Conservation (phyloP, 2,888 invertebrate genomes). For the Lepidonotus clava region DNA sequence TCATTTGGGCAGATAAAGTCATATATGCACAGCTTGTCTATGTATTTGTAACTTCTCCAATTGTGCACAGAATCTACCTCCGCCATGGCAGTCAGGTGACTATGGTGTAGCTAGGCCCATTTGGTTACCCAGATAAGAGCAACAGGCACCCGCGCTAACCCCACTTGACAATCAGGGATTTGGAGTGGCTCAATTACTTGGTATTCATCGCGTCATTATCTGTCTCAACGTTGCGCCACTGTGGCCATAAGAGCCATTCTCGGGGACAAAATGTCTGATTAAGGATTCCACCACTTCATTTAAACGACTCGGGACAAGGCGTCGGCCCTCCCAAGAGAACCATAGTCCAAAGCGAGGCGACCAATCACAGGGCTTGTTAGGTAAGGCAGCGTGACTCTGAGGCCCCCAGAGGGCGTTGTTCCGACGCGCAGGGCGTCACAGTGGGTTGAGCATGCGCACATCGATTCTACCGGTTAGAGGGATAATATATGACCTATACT, state of each 20-base stretch:
- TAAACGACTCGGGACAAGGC: not conserved
- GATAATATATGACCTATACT: too few relatives aligned
- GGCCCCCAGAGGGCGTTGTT: not conserved
- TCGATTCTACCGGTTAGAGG: too few relatives aligned
- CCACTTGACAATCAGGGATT: not conserved
- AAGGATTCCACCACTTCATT: not conserved
- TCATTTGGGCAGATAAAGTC: too few relatives aligned
- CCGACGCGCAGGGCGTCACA: not conserved
- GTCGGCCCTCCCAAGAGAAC: not conserved
- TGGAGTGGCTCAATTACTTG: too few relatives aligned
- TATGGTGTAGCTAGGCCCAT: too few relatives aligned
- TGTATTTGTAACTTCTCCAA: too few relatives aligned
- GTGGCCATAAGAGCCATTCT: not conserved
- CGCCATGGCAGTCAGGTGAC: too few relatives aligned
- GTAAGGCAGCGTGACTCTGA: not conserved
- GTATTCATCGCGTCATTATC: not conserved
- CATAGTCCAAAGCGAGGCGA: not conserved
- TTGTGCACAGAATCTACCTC: too few relatives aligned
- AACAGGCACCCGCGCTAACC: not conserved
- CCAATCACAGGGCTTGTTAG: conserved; percentile 7
- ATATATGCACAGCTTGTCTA: too few relatives aligned
- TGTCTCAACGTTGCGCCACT: not conserved
- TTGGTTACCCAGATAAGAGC: too few relatives aligned
- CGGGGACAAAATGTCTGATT: not conserved
- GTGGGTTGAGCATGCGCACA: not conserved